phyloP scores from a whole-genome alignment of 1,140 invertebrate genomes.

The Drosophila ficusphila region DNA sequence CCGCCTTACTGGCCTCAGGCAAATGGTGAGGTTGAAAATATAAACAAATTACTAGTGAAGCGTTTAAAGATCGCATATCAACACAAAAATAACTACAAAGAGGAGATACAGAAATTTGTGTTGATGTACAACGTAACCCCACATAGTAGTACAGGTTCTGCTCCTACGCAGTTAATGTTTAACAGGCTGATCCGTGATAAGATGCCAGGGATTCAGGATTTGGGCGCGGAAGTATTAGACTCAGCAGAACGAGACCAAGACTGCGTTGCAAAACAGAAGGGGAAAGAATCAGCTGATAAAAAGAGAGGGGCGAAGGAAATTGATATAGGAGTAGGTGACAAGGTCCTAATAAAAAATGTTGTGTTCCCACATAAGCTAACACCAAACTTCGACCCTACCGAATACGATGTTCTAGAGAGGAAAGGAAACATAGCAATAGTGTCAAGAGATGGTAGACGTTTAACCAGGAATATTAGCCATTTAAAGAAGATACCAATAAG shows the following conservation, averaged over 20 bases:
- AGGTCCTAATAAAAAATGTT: conserved; percentile 4
- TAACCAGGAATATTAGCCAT: not conserved
- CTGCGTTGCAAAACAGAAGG: conserved; percentile 1
- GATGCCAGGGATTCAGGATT: too few species aligned
- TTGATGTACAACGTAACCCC: too few species aligned
- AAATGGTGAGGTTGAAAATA: conserved; percentile 66
- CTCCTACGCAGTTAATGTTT: too few species aligned
- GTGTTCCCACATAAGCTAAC: not conserved
- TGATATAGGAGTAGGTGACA: conserved; percentile 8
- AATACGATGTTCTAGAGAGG: not conserved
- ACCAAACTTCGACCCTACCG: not conserved
- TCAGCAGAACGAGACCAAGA: conserved; percentile 33
- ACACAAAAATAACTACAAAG: too few species aligned
- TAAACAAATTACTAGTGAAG: conserved; percentile 32
- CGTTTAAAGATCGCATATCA: too few species aligned
- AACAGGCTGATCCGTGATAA: too few species aligned
- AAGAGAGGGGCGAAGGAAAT: not conserved
- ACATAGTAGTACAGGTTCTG: too few species aligned
- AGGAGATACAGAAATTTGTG: too few species aligned
- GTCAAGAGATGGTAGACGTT: not conserved
- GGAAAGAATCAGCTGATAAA: not conserved
- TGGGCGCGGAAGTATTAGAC: conserved; percentile 12
- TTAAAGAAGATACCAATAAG: not conserved
- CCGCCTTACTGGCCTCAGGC: conserved; percentile 68
- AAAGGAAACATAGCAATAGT: not conserved